These are phyloP conservation scores for Cossypha caffra DNA, from an alignment of 2,797 vertebrate species.

Conservation along the genomic window DNA sequence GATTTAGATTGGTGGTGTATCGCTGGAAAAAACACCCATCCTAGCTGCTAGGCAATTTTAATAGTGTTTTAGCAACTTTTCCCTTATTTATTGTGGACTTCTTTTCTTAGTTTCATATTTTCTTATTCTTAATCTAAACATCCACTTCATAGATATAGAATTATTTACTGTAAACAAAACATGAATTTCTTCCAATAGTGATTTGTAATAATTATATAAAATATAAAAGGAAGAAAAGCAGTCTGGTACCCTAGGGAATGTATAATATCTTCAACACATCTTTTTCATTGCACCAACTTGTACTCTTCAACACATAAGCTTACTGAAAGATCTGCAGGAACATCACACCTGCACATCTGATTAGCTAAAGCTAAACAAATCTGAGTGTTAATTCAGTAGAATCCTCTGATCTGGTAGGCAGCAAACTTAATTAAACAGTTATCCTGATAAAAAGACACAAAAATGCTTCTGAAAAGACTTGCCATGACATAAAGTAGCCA, in stretches of 20 bases:
- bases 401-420: neutral
- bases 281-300: neutral
- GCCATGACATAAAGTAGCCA: neutral
- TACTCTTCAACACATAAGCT: neutral
- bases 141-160: neutral
- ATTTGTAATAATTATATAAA: neutral
- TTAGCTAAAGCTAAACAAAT: neutral
- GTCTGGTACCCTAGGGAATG: neutral
- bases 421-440: conserved; percentile 6
- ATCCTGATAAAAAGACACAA: neutral
- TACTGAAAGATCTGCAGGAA: neutral
- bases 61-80: neutral
- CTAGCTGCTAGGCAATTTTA: neutral
- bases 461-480: neutral
- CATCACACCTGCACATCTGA: neutral
- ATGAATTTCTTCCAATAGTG: neutral
- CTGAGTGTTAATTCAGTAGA: neutral
- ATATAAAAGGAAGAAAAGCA: neutral
- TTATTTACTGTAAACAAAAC: neutral
- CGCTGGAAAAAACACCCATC: neutral
- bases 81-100: neutral
- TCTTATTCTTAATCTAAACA: neutral
- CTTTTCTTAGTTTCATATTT: neutral
- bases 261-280: neutral
- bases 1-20: neutral